Evolutionary conservation across 2,797 vertebrate species (phyloP).

Genomic region (Mionectes olivaceus): DNA sequence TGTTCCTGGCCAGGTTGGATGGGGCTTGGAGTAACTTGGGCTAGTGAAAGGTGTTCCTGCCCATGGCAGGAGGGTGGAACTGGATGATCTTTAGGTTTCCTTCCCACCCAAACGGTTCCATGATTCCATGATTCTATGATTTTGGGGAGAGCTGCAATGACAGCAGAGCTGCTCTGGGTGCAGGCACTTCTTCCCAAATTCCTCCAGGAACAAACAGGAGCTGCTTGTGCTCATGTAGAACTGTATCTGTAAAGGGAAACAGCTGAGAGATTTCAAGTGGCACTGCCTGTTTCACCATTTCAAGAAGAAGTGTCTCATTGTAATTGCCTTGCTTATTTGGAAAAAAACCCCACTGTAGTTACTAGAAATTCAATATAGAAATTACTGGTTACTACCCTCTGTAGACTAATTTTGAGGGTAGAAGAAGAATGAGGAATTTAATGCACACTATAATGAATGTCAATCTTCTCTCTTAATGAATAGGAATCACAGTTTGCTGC

Average conservation of each 20-base stretch:
- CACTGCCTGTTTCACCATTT: background rate
- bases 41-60: background rate
- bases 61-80: background rate
- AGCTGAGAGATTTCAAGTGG: background rate
- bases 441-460: conserved; percentile 65
- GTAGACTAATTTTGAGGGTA: conserved; percentile 62
- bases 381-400: conserved; percentile 51
- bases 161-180: background rate
- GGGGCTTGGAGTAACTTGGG: background rate
- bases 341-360: conserved; percentile 31
- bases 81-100: rapidly evolving
- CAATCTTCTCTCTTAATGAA: conserved; percentile 63
- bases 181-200: background rate
- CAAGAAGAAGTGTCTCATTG: background rate
- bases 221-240: background rate
- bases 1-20: background rate
- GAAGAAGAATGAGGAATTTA: conserved; percentile 58
- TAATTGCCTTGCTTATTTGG: conserved; percentile 47
- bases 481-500: conserved; percentile 65
- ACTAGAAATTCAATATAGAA: conserved; percentile 62
- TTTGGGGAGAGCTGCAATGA: background rate
- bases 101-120: background rate
- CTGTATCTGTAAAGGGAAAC: background rate
- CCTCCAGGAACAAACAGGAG: background rate
- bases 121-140: background rate